A percentile compares a stretch with the other conserved stretches of the same genome.
phyloP scores from a whole-genome alignment of 2,888 invertebrate species.

The Nesidiocoris tenuis region DNA sequence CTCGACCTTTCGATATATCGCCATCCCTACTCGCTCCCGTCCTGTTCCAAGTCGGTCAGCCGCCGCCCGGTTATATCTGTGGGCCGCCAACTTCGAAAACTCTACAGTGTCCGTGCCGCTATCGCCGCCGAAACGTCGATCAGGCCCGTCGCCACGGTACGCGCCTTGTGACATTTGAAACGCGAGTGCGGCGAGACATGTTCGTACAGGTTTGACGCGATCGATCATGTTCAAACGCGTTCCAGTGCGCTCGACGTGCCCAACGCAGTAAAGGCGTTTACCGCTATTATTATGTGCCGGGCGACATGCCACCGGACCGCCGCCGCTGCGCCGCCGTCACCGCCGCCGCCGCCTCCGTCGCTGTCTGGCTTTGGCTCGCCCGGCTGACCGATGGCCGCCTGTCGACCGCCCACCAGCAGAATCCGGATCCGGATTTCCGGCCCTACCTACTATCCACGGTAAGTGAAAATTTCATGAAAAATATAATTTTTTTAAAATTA shows the following conservation, averaged over 20 bases:
- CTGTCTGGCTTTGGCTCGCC: constrained; percentile 13
- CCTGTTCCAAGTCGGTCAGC: neutral
- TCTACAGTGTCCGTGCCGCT: neutral
- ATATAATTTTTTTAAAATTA: too few relatives aligned
- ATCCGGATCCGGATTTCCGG: constrained; percentile 47
- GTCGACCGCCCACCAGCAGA: constrained; percentile 11
- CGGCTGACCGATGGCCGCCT: constrained; percentile 32
- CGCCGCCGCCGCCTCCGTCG: constrained; percentile 20
- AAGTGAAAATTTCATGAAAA: too few relatives aligned
- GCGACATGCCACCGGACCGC: neutral
- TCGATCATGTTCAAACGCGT: too few relatives aligned
- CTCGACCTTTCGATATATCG: too few relatives aligned
- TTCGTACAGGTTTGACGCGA: too few relatives aligned
- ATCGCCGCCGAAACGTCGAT: neutral
- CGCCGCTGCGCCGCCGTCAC: constrained; percentile 31
- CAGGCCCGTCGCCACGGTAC: neutral
- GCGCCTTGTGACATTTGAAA: too few relatives aligned
- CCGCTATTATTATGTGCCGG: neutral
- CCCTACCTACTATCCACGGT: constrained; percentile 49
- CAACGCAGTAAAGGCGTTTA: neutral
- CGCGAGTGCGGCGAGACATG: too few relatives aligned
- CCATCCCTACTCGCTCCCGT: neutral
- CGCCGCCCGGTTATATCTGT: neutral
- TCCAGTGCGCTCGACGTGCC: neutral
- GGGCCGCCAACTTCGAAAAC: neutral